Percentiles rank a stretch among this genome's conserved stretches.
phyloP scores from a whole-genome alignment of 53 echinoderm and acorn worm species.

The Zoroaster sp. region DNA sequence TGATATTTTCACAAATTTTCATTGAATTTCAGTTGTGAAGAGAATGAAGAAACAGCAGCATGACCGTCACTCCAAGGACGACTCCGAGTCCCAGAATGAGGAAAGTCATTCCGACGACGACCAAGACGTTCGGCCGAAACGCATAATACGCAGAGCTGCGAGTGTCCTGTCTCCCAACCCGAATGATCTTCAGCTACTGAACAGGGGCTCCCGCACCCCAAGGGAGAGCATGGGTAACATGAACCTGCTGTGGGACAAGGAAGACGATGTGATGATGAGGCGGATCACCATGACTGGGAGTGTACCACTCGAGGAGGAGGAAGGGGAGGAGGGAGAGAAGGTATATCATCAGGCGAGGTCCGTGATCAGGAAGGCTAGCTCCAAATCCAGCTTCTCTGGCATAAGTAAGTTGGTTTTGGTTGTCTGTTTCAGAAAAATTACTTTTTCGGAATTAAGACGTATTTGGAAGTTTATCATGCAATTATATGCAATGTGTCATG shows the following conservation, averaged over 20 bases:
- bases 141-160: slow-evolving; percentile 4
- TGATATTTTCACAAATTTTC: too few relatives aligned
- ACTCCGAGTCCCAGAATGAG: slow-evolving; percentile 50
- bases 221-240: slow-evolving; percentile 48
- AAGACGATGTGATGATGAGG: background rate
- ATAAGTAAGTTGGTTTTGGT: slow-evolving; percentile 14
- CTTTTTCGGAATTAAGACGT: too few relatives aligned
- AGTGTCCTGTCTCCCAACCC: slow-evolving; percentile 20
- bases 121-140: background rate
- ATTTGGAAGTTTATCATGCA: too few relatives aligned
- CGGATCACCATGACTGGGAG: background rate
- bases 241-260: slow-evolving; percentile 46
- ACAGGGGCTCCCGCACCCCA: background rate
- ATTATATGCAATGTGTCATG: too few relatives aligned
- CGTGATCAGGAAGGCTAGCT: too few relatives aligned
- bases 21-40: slow-evolving; percentile 7
- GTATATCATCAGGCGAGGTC: background rate
- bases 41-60: slow-evolving; percentile 24
- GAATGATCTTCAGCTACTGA: background rate
- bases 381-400: slow-evolving; percentile 41
- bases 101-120: background rate
- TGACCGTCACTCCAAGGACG: slow-evolving; percentile 24
- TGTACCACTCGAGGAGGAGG: slow-evolving; percentile 11
- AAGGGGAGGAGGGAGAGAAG: background rate
- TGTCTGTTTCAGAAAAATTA: too few relatives aligned